Conservation (phyloP, 2,113 vertebrate species). For the Bettongia penicillata region DNA sequence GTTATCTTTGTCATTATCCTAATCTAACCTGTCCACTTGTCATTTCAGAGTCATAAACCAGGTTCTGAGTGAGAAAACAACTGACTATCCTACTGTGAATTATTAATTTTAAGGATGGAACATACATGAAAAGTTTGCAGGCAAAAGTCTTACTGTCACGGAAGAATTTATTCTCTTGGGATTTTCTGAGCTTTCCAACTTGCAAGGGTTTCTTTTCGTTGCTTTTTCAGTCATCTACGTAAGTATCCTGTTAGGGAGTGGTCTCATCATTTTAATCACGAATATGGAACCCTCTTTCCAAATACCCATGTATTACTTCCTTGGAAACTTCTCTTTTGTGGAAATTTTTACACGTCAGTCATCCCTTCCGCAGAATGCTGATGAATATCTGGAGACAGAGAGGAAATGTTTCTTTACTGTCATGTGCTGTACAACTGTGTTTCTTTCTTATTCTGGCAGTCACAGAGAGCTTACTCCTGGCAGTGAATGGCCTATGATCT, state of each 20-base stretch:
- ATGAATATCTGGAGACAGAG: not conserved
- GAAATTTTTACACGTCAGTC: not conserved
- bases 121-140: not conserved
- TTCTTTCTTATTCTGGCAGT: not conserved
- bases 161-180: not conserved
- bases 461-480: not conserved
- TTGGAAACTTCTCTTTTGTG: constrained; percentile 32
- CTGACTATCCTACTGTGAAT: not conserved
- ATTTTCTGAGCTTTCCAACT: too few species aligned
- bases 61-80: not conserved
- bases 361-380: constrained; percentile 18
- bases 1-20: not conserved
- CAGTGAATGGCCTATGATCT: not conserved
- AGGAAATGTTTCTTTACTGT: not conserved
- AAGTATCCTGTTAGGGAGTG: too few species aligned
- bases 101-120: too few species aligned
- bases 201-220: too few species aligned
- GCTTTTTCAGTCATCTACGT: too few species aligned
- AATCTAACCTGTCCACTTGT: not conserved
- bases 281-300: not conserved
- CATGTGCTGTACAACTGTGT: not conserved
- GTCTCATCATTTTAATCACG: too few species aligned
- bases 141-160: not conserved
- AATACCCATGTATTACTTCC: constrained; percentile 26
- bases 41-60: not conserved